A percentile compares a stretch with the other conserved stretches of the same genome.
Conservation (phyloP, 2,113 vertebrate species). For the Epinephelus cyanopodus region DNA sequence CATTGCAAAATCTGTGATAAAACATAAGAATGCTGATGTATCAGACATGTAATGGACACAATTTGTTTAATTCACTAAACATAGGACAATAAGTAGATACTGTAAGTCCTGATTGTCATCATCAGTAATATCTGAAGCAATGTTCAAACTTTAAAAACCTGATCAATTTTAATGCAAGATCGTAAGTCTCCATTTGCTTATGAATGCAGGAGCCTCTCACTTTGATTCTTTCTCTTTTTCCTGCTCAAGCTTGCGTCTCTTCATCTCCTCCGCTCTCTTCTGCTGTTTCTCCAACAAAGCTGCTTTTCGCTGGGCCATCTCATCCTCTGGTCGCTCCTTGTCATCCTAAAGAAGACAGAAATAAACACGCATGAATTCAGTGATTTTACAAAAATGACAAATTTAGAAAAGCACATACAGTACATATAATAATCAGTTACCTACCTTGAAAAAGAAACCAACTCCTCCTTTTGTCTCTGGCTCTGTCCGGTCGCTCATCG, state of each 20-base stretch:
- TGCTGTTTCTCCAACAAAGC: conserved; percentile 91
- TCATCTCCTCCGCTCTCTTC: conserved; percentile 89
- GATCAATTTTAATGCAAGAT: background rate
- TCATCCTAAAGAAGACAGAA: conserved; percentile 78
- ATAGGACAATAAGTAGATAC: background rate
- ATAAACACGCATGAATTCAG: background rate
- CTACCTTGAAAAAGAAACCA: conserved; percentile 91
- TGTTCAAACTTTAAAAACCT: background rate
- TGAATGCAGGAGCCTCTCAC: conserved; percentile 67
- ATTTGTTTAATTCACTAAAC: background rate
- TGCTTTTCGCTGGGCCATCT: conserved; percentile 91
- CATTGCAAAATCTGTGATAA: background rate
- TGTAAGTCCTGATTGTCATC: conserved; percentile 1
- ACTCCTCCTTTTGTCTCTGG: conserved; percentile 82
- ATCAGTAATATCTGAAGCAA: background rate
- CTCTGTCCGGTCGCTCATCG: conserved; percentile 85
- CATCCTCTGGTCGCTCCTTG: conserved; percentile 86
- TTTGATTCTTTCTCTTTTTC: conserved; percentile 90
- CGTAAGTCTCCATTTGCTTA: background rate
- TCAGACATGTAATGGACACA: background rate
- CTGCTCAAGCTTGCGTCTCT: conserved; percentile 88
- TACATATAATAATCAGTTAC: conserved; percentile 4
- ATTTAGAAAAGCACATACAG: background rate
- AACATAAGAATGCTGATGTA: background rate
- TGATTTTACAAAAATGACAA: background rate